Percentiles rank a stretch among this genome's conserved stretches.
These are phyloP conservation scores for Lonchura striata DNA, from an alignment of 2,113 vertebrate species.

Conservation along the genomic window DNA sequence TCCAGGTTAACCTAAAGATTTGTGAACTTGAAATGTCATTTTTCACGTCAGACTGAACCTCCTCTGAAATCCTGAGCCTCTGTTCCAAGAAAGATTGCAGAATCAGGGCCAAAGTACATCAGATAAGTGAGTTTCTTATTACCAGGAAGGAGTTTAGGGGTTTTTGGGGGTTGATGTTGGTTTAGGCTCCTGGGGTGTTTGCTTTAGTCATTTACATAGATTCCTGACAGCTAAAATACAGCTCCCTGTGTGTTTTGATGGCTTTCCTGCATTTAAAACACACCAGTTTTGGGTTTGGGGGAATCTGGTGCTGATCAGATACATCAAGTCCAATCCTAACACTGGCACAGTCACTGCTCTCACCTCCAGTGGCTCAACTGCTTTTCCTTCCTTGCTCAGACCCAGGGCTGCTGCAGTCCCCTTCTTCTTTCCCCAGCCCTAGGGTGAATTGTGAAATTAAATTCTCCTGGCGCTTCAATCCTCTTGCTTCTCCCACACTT, in stretches of 20 bases:
- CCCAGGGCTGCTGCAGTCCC: not conserved
- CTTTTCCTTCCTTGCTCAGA: not conserved
- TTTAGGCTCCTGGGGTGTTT: not conserved
- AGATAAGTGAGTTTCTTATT: not conserved
- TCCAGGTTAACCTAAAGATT: not conserved
- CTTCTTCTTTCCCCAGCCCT: not conserved
- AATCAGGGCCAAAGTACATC: constrained; percentile 1
- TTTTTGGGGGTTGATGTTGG: not conserved
- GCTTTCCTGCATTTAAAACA: not conserved
- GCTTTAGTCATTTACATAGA: not conserved
- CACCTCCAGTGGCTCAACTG: not conserved
- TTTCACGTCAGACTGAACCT: not conserved
- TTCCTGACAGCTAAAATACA: not conserved
- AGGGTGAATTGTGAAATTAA: not conserved
- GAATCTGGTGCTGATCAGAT: not conserved
- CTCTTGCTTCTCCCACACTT: not conserved
- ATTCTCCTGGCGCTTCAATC: not conserved
- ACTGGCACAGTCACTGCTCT: not conserved
- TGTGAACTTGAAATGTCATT: not conserved
- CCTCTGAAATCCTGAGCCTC: not conserved
- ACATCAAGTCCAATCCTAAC: not conserved
- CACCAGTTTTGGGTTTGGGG: not conserved
- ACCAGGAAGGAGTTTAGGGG: not conserved
- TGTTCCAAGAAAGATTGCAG: not conserved
- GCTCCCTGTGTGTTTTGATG: not conserved